These are phyloP conservation scores for Cataglyphis rosenhaueri DNA, from an alignment of 2,888 invertebrate genomes.

Conservation along the genomic window DNA sequence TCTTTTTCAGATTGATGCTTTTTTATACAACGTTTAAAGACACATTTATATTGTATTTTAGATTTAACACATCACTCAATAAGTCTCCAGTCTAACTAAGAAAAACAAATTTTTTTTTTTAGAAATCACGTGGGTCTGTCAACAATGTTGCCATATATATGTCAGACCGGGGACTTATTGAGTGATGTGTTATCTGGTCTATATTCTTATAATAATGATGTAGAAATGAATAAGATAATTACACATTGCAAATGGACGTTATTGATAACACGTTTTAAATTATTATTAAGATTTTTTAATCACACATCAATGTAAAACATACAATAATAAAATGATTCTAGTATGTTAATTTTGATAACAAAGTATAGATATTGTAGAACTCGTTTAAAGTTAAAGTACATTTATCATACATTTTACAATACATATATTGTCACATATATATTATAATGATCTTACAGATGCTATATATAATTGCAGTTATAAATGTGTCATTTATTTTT, in stretches of 20 bases:
- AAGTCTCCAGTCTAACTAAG: no score
- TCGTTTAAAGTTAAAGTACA: background rate
- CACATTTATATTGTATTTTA: background rate
- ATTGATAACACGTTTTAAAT: background rate
- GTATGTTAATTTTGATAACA: background rate
- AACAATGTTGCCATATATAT: no score
- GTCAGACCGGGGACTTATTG: no score
- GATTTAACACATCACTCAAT: background rate
- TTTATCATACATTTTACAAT: background rate
- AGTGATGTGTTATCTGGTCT: background rate
- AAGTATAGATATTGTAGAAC: background rate
- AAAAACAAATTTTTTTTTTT: no score
- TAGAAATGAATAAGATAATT: background rate
- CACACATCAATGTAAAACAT: background rate
- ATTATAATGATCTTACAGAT: background rate
- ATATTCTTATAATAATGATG: background rate
- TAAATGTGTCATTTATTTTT: background rate
- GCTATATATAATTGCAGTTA: background rate
- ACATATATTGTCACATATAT: background rate
- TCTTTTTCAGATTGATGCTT: background rate
- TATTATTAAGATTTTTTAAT: background rate
- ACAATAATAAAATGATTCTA: conserved; percentile 1
- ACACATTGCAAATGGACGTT: background rate
- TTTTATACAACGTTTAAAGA: background rate
- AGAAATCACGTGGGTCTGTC: no score